Percentiles rank a stretch among this genome's conserved stretches.
Evolutionary conservation across 2,113 vertebrate genomes (phyloP).

Genomic region (Campylomormyrus tamandua): DNA sequence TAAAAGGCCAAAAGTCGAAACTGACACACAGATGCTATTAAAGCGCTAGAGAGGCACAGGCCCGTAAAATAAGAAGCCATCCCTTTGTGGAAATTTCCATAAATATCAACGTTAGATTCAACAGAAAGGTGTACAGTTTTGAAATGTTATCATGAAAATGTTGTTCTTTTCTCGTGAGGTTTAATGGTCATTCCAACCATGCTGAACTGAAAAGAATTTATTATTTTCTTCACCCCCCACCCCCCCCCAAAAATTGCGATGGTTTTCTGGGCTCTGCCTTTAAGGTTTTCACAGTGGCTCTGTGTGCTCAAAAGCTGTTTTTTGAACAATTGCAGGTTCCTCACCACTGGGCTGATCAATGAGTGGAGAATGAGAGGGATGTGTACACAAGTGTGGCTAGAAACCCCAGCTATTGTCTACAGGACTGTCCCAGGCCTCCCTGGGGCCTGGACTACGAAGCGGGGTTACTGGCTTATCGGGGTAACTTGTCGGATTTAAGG

Average conservation of each 20-base stretch:
- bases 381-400: not conserved
- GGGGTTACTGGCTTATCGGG: no score
- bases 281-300: not conserved
- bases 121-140: not conserved
- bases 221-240: not conserved
- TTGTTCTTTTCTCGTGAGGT: not conserved
- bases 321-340: not conserved
- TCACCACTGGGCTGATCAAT: not conserved
- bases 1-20: not conserved
- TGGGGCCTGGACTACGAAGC: no score
- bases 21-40: not conserved
- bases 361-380: not conserved
- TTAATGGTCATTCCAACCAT: not conserved
- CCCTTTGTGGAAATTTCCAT: not conserved
- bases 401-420: not conserved
- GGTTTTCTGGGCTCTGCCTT: not conserved
- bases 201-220: not conserved
- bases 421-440: not conserved
- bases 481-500: no score
- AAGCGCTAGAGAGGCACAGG: not conserved
- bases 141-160: not conserved
- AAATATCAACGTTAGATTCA: not conserved
- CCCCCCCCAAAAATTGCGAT: not conserved
- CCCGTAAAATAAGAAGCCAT: not conserved
- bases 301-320: not conserved